Evolutionary conservation across 2,113 vertebrate species (phyloP), one percentile per base, ranked within the genome.

Genomic region (Ictidomys tridecemlineatus): DNA sequence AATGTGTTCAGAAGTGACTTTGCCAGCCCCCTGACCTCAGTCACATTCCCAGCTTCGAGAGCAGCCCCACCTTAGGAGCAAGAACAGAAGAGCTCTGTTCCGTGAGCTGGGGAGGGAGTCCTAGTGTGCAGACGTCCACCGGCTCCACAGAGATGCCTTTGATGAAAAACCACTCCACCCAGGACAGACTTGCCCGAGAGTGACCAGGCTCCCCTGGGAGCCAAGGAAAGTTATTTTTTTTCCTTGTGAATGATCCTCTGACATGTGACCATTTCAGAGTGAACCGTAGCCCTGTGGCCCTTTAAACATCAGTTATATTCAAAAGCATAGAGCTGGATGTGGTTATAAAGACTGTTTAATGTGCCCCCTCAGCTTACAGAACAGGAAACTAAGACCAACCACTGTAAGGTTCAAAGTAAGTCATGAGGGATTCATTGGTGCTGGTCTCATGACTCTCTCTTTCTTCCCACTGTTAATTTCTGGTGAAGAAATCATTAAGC

Each of bases 41-140:
- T 74, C 78, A 94, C 84, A 96, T 87, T 85, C 79, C 58, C 18
- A 69, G 85, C 77, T 92, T 86, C 16, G 69, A 94, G 82, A 97
- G 94, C 74, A 84, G 79, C 93, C 87, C n/a, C 97, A 89, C 37
- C 96, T 97, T 93, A 93, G 74, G 77, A 93, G 91, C 91, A 91
- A 74, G 97, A 95, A 98, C 53, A 98, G 95, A 97, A 56, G 86
- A 34, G 42, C 56, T 94, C 69, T 83, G 74, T 96, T 95, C 73
- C n/a, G 51, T 26, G 72, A 13, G 30, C 72, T 16, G 70, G 12
- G 14, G 24, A 72, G 96, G n/a, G 24, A 78, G 80, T 53, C 37
- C 2, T 1, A 11, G 88, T 89, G 96, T 70, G 83, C 94, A 96
- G 94, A 74, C 17, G 67, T 78, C 56, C 74, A 4, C 2, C 48